Conservation (phyloP, 2,797 vertebrate genomes). For the Varecia variegata region DNA sequence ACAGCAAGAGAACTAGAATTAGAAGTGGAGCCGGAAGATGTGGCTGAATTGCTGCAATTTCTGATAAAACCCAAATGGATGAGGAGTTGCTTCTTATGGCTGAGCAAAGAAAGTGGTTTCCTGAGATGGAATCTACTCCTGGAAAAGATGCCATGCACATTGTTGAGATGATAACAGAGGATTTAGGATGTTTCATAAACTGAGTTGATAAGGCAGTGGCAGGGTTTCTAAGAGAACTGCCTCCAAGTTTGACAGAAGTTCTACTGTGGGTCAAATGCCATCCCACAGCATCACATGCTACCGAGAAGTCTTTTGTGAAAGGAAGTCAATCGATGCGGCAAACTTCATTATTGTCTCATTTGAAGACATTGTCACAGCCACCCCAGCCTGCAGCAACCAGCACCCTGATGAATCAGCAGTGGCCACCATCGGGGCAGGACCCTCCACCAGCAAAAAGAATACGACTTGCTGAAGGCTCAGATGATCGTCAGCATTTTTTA, state of each 20-base stretch:
- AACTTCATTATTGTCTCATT: neutral
- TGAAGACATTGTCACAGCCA: neutral
- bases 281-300: neutral
- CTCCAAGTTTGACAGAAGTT: neutral
- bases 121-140: neutral
- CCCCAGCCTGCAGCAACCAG: neutral
- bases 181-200: neutral
- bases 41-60: no score
- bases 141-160: neutral
- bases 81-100: neutral
- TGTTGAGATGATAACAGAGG: neutral
- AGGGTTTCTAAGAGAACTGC: neutral
- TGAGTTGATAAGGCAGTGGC: neutral
- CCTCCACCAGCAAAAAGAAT: neutral
- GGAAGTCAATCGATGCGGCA: neutral
- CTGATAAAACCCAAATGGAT: no score
- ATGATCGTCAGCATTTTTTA: neutral
- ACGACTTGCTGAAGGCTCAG: neutral
- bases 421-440: neutral
- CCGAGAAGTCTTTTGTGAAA: neutral
- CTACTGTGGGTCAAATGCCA: neutral
- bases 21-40: no score
- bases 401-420: neutral
- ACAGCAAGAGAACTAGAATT: no score
- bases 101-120: neutral